Evolutionary conservation across 2,888 invertebrate genomes (phyloP), one percentile per base, ranked within the genome.

Genomic region (Hemicrepidius hirtus): DNA sequence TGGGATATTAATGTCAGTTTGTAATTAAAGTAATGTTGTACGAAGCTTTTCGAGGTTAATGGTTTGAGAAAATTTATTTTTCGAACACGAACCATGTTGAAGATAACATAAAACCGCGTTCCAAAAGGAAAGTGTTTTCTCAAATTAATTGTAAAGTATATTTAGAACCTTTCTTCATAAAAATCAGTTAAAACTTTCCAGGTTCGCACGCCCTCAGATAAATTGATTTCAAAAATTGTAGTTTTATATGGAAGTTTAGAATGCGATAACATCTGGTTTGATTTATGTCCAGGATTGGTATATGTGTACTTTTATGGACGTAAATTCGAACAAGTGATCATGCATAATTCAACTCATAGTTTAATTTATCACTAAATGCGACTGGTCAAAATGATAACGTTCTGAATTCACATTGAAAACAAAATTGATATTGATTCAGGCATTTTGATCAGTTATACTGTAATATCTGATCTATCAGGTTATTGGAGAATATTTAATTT

Each of bases 1-100:
- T 57, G 57, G 57, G 57, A 37, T 57, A 57, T 57, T 57, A 57
- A 57, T 37, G 57, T 57, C 57, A 57, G 57, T 57, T 13, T 57
- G 57, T 57, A 57, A 57, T 57, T 57, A 57, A 57, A 57, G 37
- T 57, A 37, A 57, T 40, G 57, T 37, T 57, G 57, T 57, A 37
- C 37, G 57, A 57, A 32, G 57, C n/a, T 7, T 57, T 57, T 57
- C 37, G 57, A 20, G 20, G 57, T 32, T 37, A 57, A 57, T 57
- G 57, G 57, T 57, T 57, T 57, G 57, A 1, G 57, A 57, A 57
- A 37, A 37, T 37, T 37, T 57, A 57, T 57, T 57, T 57, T 55
- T 57, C 20, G 37, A 21, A 16, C 32, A 40, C 32, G 28, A 57
- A 37, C 37, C 18, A 37, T 40, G 37, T 20, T n/a, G 37, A 37